Evolutionary conservation across 1,140 invertebrate species (phyloP), one percentile per base, ranked within the genome.

Genomic region (Brachionus koreanus): DNA sequence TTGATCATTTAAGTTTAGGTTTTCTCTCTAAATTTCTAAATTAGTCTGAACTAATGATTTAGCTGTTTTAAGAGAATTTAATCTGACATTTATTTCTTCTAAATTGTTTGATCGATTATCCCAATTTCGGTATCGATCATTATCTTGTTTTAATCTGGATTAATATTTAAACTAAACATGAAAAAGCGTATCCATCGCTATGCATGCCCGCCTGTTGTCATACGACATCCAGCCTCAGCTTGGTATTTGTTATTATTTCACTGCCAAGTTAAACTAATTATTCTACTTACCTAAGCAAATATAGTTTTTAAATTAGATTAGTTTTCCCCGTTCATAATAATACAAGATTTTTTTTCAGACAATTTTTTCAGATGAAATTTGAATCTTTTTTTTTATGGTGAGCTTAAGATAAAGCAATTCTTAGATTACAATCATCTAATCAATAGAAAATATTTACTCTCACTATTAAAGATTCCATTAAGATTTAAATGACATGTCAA

Each of bases 61-160:
- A 23, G 49, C 49, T 57, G 49, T 57, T 57, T 57, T 57, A 1
- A 23, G 49, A 57, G 49, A 57, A 57, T 33, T 65, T 65, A 65
- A 65, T 65, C 63, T 65, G 63, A 65, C 63, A 65, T 65, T 65
- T 65, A 33, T 37, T 33, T 37, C 33, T 65, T 65, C 33, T 33
- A 65, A 65, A 65, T 33, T 65, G 33, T 65, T 65, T 65, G 33
- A 65, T 65, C 63, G 63, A 65, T 65, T 65, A 65, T 65, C 63
- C 63, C 33, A 25, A 23, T 65, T 65, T 65, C 9, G 49, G 19
- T 57, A 57, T 57, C 49, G 49, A 57, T 57, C 49, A 57, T 57
- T 57, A 57, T 57, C 49, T 57, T 57, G 16, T 57, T 57, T 57
- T 57, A 57, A 57, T 57, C 49, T 57, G 49, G 49, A 57, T 57